Percentiles rank a stretch among this genome's conserved stretches.
Conservation (phyloP, 1,140 invertebrate species). For the Manduca sexta region DNA sequence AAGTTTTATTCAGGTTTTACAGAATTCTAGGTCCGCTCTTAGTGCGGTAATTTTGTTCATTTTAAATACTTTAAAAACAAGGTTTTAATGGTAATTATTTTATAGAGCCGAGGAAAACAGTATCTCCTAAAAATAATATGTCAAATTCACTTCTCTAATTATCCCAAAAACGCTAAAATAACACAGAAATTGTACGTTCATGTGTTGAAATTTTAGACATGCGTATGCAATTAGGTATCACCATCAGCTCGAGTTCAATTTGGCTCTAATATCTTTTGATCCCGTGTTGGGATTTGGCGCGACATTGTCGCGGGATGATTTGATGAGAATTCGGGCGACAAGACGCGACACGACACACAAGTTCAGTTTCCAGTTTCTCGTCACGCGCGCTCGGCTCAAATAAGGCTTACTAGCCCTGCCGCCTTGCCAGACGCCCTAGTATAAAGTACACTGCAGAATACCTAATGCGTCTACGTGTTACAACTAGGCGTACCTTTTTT, state of each 20-base stretch:
- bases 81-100: no score
- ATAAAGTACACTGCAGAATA: constrained; percentile 63
- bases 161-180: no score
- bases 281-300: constrained; percentile 61
- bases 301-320: constrained; percentile 65
- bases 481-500: constrained; percentile 13
- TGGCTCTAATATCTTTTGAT: constrained; percentile 65
- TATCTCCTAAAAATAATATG: no score
- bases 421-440: constrained; percentile 47
- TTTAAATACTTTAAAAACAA: no score
- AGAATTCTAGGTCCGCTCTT: no score
- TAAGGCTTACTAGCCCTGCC: constrained; percentile 63
- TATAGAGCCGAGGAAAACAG: no score
- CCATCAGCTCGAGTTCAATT: constrained; percentile 48
- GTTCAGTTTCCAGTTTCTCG: constrained; percentile 62
- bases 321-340: constrained; percentile 66
- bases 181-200: neutral
- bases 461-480: constrained; percentile 46
- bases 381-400: constrained; percentile 66
- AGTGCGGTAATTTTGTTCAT: no score
- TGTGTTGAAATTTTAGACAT: neutral
- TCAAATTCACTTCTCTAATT: no score
- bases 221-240: constrained; percentile 40
- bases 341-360: constrained; percentile 54
- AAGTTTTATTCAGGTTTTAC: no score